These are phyloP conservation scores for Cinclus mexicanus DNA, from an alignment of 2,113 vertebrate genomes.

Conservation along the genomic window DNA sequence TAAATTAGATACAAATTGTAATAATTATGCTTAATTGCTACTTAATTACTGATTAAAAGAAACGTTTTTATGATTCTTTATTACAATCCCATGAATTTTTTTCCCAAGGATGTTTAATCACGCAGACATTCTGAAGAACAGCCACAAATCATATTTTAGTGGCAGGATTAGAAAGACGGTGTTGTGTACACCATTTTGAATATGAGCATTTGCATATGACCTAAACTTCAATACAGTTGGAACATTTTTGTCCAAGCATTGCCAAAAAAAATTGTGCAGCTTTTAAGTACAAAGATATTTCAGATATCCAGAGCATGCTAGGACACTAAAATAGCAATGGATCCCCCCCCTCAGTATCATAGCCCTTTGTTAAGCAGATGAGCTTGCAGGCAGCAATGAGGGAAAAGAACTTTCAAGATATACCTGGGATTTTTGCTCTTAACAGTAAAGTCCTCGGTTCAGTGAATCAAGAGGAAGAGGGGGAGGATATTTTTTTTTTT, in stretches of 20 bases:
- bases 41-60: conserved; percentile 59
- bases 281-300: neutral
- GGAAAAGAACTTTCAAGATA: neutral
- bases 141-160: conserved; percentile 21
- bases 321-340: neutral
- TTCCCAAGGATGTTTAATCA: conserved; percentile 37
- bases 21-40: conserved; percentile 58
- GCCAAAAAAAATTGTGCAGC: neutral
- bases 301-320: neutral
- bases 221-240: neutral
- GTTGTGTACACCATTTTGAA: neutral
- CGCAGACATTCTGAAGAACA: conserved; percentile 15
- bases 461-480: neutral
- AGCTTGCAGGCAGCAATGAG: neutral
- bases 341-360: neutral
- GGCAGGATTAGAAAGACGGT: neutral
- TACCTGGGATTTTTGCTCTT: neutral
- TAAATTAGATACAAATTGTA: conserved; percentile 55
- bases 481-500: neutral
- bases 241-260: neutral
- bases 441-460: neutral
- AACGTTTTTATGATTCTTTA: conserved; percentile 38
- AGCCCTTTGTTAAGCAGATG: neutral
- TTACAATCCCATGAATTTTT: conserved; percentile 18
- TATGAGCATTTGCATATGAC: neutral